Base-by-base conservation (phyloP, 2,888 invertebrate genomes). In the Scrobipalpa costella region DNA sequence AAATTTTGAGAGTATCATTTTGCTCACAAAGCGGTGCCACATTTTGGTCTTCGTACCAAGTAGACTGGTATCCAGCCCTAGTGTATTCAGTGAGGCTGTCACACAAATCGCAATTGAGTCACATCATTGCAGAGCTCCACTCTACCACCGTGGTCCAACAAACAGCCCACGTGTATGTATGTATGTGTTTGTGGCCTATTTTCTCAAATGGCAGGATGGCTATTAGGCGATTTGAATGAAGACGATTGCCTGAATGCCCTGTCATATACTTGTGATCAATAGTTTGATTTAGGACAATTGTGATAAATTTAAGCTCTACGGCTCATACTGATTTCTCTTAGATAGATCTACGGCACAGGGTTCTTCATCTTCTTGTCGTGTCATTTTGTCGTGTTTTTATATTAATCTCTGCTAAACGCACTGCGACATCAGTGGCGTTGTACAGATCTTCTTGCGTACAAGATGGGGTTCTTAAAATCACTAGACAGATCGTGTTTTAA, bases 21-120 rank as follows among this genome's bases (percentile, higher is more conserved):
- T 27, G 5, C 5, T 27, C 27, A 27, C 27, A 27, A 5, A 27
- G 27, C 2, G 5, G 2, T 27, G 2, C 5, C 2, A 27, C 27
- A 27, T 27, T 27, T 2, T 27, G 2, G 5, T 27, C 27, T 3
- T 27, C 27, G 27, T 27, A 27, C 2, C 27, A 40, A 40, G 13
- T 40, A n/a, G 15, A n/a, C 44, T 7, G 44, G n/a, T 44, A n/a
- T 44, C 3, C 2, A 44, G 15, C n/a, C 15, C 44, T 44, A n/a
- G n/a, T 44, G 44, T 44, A 15, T 44, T 44, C n/a, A 15, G 44
- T n/a, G n/a, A 44, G 44, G 9, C 15, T 44, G 19, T 21, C 50
- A 19, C 50, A 52, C 21, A 21, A 38, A 1, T 13, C 63, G 61
- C 66, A 65, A 66, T 65, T 64, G 66, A 63, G 58, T 66, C 65